Conservation (phyloP, 2,888 invertebrate species). For the Xanthorhoe designata region DNA sequence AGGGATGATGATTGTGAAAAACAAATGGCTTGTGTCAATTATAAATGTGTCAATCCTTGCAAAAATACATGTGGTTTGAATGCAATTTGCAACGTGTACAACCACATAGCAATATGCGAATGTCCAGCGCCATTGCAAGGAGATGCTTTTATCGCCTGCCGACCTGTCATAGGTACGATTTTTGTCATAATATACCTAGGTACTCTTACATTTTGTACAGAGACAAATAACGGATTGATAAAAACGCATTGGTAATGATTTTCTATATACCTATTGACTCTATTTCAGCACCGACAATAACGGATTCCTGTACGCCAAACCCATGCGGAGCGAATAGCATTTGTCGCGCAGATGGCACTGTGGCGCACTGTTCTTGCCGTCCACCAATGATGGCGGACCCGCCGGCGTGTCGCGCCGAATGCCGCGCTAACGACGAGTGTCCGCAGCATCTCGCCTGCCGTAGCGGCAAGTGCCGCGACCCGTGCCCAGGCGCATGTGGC, state of each 20-base stretch:
- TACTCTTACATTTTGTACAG: too few species aligned
- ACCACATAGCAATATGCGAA: conserved; percentile 91
- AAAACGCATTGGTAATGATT: background rate
- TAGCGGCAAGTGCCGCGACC: conserved; percentile 88
- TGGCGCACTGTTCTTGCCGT: conserved; percentile 89
- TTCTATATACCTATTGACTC: background rate
- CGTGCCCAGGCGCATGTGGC: conserved; percentile 92
- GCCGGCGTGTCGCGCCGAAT: conserved; percentile 91
- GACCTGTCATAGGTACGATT: conserved; percentile 77
- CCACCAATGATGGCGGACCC: conserved; percentile 89
- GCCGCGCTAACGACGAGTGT: conserved; percentile 89
- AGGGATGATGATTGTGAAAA: conserved; percentile 90
- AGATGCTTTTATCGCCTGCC: conserved; percentile 91
- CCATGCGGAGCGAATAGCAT: conserved; percentile 90
- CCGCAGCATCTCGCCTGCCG: conserved; percentile 87
- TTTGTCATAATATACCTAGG: too few species aligned
- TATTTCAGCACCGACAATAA: conserved; percentile 59
- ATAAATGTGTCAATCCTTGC: conserved; percentile 92
- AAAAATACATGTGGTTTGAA: conserved; percentile 89
- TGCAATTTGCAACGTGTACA: conserved; percentile 90
- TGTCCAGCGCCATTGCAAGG: conserved; percentile 90
- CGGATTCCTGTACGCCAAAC: conserved; percentile 88
- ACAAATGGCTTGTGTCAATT: conserved; percentile 89
- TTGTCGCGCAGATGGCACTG: conserved; percentile 88
- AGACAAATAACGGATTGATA: background rate